Evolutionary conservation across 2,113 vertebrate species (phyloP).

Genomic region (Antechinus flavipes): DNA sequence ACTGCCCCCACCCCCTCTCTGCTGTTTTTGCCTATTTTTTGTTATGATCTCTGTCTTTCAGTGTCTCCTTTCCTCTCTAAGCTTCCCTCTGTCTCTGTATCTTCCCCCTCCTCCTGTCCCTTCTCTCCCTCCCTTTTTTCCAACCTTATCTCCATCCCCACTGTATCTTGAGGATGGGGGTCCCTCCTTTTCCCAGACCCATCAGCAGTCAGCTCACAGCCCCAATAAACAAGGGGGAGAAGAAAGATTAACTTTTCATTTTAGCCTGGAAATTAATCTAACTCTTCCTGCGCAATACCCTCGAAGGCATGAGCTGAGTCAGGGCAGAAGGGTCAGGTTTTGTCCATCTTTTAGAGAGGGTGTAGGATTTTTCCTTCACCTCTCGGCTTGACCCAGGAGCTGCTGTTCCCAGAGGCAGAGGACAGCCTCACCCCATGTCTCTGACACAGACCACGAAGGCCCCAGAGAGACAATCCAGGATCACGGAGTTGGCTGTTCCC

Average conservation of each 20-base stretch:
- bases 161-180: slow-evolving; percentile 18
- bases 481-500: slow-evolving; percentile 16
- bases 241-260: slow-evolving; percentile 52
- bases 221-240: slow-evolving; percentile 44
- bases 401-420: neutral
- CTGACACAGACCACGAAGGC: neutral
- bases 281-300: slow-evolving; percentile 3
- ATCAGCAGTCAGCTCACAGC: slow-evolving; percentile 47
- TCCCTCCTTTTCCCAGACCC: slow-evolving; percentile 22
- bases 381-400: neutral
- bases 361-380: neutral
- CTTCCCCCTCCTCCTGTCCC: accelerated
- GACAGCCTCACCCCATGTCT: neutral
- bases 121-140: slow-evolving; percentile 9
- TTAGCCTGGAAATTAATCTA: slow-evolving; percentile 45
- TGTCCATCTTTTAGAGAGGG: neutral
- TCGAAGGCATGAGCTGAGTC: neutral
- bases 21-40: neutral
- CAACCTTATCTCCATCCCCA: neutral
- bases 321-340: neutral
- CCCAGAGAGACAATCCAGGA: neutral
- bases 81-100: neutral
- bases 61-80: neutral
- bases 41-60: neutral
- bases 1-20: neutral